Percentiles rank a stretch among this genome's conserved stretches.
phyloP scores from a whole-genome alignment of 2,888 invertebrate genomes.

The Thymelicus acteon region DNA sequence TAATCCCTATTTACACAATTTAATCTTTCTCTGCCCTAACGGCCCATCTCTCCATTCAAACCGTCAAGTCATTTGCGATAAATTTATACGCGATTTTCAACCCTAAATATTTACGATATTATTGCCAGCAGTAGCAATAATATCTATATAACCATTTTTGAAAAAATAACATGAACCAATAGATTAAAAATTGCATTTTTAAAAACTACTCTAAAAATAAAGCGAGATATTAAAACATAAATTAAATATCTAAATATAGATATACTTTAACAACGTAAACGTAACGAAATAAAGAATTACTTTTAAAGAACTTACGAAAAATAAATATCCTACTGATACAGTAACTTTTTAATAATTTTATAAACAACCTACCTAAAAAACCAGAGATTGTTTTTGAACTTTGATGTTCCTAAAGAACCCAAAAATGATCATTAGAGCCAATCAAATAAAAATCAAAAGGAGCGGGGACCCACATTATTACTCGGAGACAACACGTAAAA shows the following conservation, averaged over 20 bases:
- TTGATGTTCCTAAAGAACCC: too few species aligned
- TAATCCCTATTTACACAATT: conserved; percentile 84
- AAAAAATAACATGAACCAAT: background rate
- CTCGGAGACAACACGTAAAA: too few species aligned
- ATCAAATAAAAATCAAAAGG: background rate
- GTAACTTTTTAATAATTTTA: too few species aligned
- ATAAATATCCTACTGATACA: too few species aligned
- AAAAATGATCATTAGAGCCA: too few species aligned
- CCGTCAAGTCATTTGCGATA: conserved; percentile 43
- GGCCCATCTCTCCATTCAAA: conserved; percentile 37
- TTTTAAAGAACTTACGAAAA: too few species aligned
- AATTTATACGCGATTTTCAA: conserved; percentile 57
- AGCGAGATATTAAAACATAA: too few species aligned
- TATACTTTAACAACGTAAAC: too few species aligned
- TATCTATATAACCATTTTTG: background rate
- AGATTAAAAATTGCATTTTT: background rate
- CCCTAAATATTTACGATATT: conserved; percentile 57
- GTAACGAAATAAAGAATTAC: too few species aligned
- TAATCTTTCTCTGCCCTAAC: conserved; percentile 65
- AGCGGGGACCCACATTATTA: background rate
- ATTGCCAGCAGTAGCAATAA: conserved; percentile 38
- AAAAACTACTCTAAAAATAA: background rate
- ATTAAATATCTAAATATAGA: too few species aligned
- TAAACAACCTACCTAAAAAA: too few species aligned
- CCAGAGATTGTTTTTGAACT: too few species aligned